Evolutionary conservation across 2,797 vertebrate genomes (phyloP).

Genomic region (Neoniphon sammara): DNA sequence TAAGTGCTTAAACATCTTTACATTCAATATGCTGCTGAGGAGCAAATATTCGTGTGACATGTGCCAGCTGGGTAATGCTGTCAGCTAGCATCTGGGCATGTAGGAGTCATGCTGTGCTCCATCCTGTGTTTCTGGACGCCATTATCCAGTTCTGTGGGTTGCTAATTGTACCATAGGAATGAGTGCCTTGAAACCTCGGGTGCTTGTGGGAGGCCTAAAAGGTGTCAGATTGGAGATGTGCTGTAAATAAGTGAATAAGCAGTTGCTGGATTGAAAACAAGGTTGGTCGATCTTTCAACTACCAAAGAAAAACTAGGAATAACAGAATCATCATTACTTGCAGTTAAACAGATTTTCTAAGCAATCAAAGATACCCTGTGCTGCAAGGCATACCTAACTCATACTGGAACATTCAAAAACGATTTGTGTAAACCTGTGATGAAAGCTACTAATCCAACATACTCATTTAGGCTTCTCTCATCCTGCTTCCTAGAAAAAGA

Average conservation of each 20-base stretch:
- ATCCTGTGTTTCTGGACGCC: slow-evolving; percentile 71
- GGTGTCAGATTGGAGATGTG: slow-evolving; percentile 61
- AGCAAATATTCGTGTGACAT: slow-evolving; percentile 35
- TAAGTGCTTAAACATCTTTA: not conserved
- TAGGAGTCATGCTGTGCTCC: slow-evolving; percentile 68
- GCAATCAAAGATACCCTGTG: slow-evolving; percentile 15
- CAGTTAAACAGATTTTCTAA: slow-evolving; percentile 7
- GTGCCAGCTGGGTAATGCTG: slow-evolving; percentile 39
- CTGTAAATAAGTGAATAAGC: slow-evolving; percentile 69
- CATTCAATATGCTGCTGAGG: slow-evolving; percentile 15
- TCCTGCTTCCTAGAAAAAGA: slow-evolving; percentile 33
- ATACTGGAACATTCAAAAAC: slow-evolving; percentile 16
- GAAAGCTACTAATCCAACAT: slow-evolving; percentile 38
- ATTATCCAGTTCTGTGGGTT: slow-evolving; percentile 74
- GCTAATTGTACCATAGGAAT: slow-evolving; percentile 73
- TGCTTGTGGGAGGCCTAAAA: slow-evolving; percentile 68
- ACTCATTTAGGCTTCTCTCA: slow-evolving; percentile 37
- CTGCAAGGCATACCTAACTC: slow-evolving; percentile 21
- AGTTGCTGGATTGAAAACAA: slow-evolving; percentile 48
- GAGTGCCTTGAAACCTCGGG: slow-evolving; percentile 59
- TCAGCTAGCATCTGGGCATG: slow-evolving; percentile 68
- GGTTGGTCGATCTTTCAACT: slow-evolving; percentile 40
- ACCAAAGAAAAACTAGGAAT: slow-evolving; percentile 14
- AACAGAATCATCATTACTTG: slow-evolving; percentile 9
- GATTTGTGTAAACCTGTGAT: slow-evolving; percentile 5